Percentiles rank a stretch among this genome's conserved stretches.
These are phyloP conservation scores for Thumatha senex DNA, from an alignment of 2,888 invertebrate species.

Conservation along the genomic window DNA sequence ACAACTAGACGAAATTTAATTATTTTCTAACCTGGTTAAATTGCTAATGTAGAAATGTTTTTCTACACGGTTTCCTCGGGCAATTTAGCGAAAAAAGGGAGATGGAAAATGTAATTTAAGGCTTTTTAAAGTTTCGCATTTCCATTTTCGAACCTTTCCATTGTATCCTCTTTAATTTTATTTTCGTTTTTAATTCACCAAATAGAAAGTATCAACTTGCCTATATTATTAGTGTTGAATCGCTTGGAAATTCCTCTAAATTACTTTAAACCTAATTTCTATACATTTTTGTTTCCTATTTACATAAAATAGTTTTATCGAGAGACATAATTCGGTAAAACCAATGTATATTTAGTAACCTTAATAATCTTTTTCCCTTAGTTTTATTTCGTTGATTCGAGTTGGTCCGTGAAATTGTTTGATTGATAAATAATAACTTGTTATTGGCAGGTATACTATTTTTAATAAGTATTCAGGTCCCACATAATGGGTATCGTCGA, in stretches of 20 bases:
- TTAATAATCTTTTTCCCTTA: no score
- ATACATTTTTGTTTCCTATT: neutral
- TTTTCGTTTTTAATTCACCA: slow-evolving; percentile 6
- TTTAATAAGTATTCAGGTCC: no score
- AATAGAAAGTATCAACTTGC: neutral
- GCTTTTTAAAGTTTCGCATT: slow-evolving; percentile 6
- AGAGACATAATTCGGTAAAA: neutral
- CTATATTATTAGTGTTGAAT: neutral
- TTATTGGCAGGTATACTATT: neutral
- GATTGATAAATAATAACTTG: neutral
- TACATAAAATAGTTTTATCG: neutral
- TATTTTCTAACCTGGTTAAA: slow-evolving; percentile 2
- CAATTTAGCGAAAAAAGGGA: slow-evolving; percentile 3
- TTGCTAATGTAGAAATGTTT: slow-evolving; percentile 7
- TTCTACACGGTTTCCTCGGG: slow-evolving; percentile 3
- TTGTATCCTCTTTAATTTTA: slow-evolving; percentile 4
- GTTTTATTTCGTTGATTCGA: neutral
- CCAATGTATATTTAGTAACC: neutral
- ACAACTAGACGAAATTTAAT: neutral
- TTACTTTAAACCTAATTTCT: neutral
- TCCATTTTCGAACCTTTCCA: slow-evolving; percentile 2
- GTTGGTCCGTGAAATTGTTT: no score
- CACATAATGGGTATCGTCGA: no score
- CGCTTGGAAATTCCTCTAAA: neutral
- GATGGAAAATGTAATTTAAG: slow-evolving; percentile 5